phyloP scores from a whole-genome alignment of 2,888 invertebrate genomes.

The Bimastos eiseni region DNA sequence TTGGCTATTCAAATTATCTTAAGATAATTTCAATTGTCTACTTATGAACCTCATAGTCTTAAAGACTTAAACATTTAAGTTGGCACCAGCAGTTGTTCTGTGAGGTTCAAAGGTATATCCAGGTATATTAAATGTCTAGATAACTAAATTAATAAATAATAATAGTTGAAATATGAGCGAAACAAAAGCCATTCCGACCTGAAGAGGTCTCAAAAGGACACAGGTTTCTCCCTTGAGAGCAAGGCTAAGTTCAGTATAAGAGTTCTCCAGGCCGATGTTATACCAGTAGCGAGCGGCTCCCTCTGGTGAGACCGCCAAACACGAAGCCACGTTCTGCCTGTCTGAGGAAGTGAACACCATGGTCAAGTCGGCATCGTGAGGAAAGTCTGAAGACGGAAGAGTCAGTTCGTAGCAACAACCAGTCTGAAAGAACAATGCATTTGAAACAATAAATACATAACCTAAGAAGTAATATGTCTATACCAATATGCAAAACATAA shows the following conservation, averaged over 20 bases:
- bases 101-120: too few species aligned
- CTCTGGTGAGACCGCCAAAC: slow-evolving; percentile 86
- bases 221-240: slow-evolving; percentile 73
- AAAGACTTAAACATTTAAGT: too few species aligned
- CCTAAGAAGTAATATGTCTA: too few species aligned
- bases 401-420: slow-evolving; percentile 81
- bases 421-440: slow-evolving; percentile 40
- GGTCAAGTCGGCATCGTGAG: slow-evolving; percentile 69
- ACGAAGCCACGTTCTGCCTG: slow-evolving; percentile 51
- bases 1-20: too few species aligned
- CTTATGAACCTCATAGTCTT: too few species aligned
- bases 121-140: too few species aligned
- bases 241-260: slow-evolving; percentile 80
- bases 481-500: too few species aligned
- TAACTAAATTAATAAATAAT: too few species aligned
- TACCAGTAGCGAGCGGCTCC: slow-evolving; percentile 92
- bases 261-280: slow-evolving; percentile 82
- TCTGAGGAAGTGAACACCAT: slow-evolving; percentile 77
- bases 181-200: slow-evolving; percentile 44
- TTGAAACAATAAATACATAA: neutral
- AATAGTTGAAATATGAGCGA: neutral
- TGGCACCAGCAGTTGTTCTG: too few species aligned
- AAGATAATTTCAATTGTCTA: too few species aligned
- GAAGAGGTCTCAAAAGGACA: slow-evolving; percentile 57
- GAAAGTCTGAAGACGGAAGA: slow-evolving; percentile 86